Evolutionary conservation across 2,113 vertebrate genomes (phyloP), one percentile per base, ranked within the genome.

Genomic region (human): DNA sequence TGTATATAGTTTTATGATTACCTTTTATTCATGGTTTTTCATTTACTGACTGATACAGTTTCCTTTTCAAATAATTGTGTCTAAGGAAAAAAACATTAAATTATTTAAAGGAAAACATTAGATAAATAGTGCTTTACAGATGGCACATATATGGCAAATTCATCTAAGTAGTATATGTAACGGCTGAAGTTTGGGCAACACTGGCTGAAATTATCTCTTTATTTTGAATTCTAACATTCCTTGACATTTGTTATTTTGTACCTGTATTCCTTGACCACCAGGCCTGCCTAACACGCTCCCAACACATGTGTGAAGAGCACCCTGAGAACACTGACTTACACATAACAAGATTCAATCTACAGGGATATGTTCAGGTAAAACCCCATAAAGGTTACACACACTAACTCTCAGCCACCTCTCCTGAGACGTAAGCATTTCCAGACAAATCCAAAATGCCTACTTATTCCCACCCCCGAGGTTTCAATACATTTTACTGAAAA

Each of bases 101-200:
- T 66, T 73, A 93, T 85, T 75, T 68, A 87, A 59, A 87, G 59
- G 45, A 78, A 87, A 80, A 87, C 20, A 86, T 68, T 93, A 86
- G 45, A 32, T 11, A 93, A 55, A 32, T 11, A 93, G 59, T 76
- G 64, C 45, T 57, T 45, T n/a, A 57, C 14, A 85, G 20, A 78
- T 25, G 12, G n/a, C 8, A 85, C 23, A 64, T 40, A 76, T 76
- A 85, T 52, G 57, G 48, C 12, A 93, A 79, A 87, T 87, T 68
- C 30, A 70, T 45, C 22, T 55, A 57, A 68, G 13, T 45, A 52
- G 38, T 10, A 87, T 20, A n/a, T 14, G 45, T 27, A 78, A 57
- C 9, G 59, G 45, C 30, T 68, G 9, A 55, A 35, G 30, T 45
- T 35, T 55, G n/a, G 72, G 11, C 45, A 93, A 86, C 22, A 70